Conservation (phyloP, 2,888 invertebrate genomes). For the Chironomus tentans region DNA sequence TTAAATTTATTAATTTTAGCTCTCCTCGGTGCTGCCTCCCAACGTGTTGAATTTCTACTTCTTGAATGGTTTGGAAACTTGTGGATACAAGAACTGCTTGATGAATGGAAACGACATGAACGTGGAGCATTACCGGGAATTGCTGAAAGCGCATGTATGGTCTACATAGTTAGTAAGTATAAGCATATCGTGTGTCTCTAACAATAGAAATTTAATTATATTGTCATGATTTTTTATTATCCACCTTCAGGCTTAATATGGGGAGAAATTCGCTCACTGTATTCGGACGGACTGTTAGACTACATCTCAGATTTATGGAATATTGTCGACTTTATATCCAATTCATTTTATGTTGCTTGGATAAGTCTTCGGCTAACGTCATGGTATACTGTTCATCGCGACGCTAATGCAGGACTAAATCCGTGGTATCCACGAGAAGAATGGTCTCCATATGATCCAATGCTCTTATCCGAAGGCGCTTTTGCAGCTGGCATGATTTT, state of each 20-base stretch:
- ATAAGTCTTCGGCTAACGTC: slow-evolving; percentile 79
- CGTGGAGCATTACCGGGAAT: slow-evolving; percentile 69
- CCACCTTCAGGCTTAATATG: slow-evolving; percentile 72
- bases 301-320: slow-evolving; percentile 97
- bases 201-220: background rate
- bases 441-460: slow-evolving; percentile 94
- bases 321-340: slow-evolving; percentile 94
- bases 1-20: slow-evolving; percentile 46
- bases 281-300: slow-evolving; percentile 81
- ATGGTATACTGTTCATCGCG: slow-evolving; percentile 73
- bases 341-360: slow-evolving; percentile 91
- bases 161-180: slow-evolving; percentile 76
- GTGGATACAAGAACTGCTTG: slow-evolving; percentile 64
- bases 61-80: slow-evolving; percentile 66
- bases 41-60: slow-evolving; percentile 74
- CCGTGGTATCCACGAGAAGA: slow-evolving; percentile 80
- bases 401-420: slow-evolving; percentile 58
- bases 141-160: slow-evolving; percentile 71
- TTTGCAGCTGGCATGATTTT: slow-evolving; percentile 97
- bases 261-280: slow-evolving; percentile 85
- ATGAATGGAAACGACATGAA: slow-evolving; percentile 68
- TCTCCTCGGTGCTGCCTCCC: slow-evolving; percentile 86
- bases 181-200: slow-evolving; percentile 10
- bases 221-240: slow-evolving; percentile 28
- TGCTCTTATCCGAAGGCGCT: slow-evolving; percentile 85